phyloP scores from a whole-genome alignment of 1,140 invertebrate species.

The Hirudo medicinalis region DNA sequence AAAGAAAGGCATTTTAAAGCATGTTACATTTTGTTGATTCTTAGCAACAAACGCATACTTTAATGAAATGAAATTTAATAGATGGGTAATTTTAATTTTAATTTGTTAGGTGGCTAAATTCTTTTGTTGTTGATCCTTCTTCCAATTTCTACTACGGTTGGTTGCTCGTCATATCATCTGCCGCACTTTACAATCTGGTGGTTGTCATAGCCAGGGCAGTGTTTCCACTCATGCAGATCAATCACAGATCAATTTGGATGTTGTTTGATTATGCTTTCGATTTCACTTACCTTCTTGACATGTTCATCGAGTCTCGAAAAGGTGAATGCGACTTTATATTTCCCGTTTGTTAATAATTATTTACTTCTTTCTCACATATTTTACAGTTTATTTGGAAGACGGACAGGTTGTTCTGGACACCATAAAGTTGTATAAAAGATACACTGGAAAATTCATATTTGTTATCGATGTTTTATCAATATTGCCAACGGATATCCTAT shows the following conservation, averaged over 20 bases:
- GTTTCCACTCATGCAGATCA: conserved; percentile 76
- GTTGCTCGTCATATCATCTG: conserved; percentile 68
- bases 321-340: conserved; percentile 48
- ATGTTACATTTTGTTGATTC: no score
- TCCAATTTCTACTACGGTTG: conserved; percentile 55
- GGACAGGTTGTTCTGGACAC: conserved; percentile 69
- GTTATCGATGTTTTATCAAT: conserved; percentile 61
- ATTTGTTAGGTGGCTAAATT: conserved; percentile 32
- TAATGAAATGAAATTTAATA: no score
- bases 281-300: conserved; percentile 72
- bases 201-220: conserved; percentile 77
- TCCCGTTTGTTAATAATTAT: background rate
- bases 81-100: no score
- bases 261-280: conserved; percentile 74
- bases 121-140: conserved; percentile 43
- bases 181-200: conserved; percentile 79
- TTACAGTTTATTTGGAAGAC: conserved; percentile 71
- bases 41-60: no score
- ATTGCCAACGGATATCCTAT: conserved; percentile 66
- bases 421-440: conserved; percentile 56
- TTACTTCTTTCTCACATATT: conserved; percentile 19
- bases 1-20: no score
- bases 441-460: conserved; percentile 51
- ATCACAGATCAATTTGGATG: conserved; percentile 55
- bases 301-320: conserved; percentile 71